Evolutionary conservation across 2,113 vertebrate genomes (phyloP), one percentile per base, ranked within the genome.

Genomic region (Microtus ochrogaster): DNA sequence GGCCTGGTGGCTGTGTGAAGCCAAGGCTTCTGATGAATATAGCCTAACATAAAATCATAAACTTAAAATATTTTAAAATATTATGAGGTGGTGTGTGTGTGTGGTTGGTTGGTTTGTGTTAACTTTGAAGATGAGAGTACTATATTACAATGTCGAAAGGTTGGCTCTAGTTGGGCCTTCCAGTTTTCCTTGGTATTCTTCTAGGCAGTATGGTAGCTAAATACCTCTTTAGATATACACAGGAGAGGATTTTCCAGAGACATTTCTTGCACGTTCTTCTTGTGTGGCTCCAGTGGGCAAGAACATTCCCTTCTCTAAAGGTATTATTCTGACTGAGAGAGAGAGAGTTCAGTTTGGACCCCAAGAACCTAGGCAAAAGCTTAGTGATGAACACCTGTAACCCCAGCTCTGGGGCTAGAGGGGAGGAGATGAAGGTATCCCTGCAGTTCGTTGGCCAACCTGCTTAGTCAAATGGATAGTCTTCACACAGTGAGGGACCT

Each of bases 381-480:
- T 14, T 44, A 41, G 14, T 41, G 26, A 28, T 44, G 17, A 8
- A 84, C 14, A 44, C 26, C 58, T 11, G 13, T 44, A 65, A 63
- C 44, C 24, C n/a, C 7, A 14, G 58, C 7, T 1, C 8, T 30
- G 39, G 8, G 12, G 8, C 16, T 19, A 30, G 14, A 7, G 2
- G 13, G 41, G 81, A 63, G 81, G 81, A 19, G 39, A 41, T 28
- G 12, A 77, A 36, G 30, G 26, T 6, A 77, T 49, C 19, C 26
- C 13, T 49, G 44, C 26, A 47, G 44, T 14, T 30, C 13, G 49
- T 9, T 49, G 55, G 55, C 55, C 55, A 58, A 58, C 55, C 19
- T 58, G 55, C 19, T 58, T 21, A 58, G 19, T 58, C 13, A 30
- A 49, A 49, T 30, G 7, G 44, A 17, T 33, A 26, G 30, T 47